Percentiles rank a stretch among this genome's conserved stretches.
These are phyloP conservation scores for Stichopus horrens DNA, from an alignment of 53 echinoderm and acorn worm species.

Conservation along the genomic window DNA sequence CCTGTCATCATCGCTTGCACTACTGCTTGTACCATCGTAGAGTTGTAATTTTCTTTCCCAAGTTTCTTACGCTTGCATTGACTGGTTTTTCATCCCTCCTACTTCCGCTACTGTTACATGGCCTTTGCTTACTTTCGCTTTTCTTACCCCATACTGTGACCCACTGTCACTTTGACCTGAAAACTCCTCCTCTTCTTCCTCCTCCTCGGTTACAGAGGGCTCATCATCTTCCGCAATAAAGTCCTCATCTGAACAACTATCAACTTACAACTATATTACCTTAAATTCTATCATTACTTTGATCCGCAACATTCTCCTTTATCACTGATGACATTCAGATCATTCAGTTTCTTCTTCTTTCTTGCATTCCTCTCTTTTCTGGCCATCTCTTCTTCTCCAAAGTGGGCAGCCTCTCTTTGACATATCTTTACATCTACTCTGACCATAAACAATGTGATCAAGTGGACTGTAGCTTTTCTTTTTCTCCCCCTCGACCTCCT, in stretches of 20 bases:
- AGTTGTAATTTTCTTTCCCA: slow-evolving; percentile 6
- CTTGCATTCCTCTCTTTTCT: slow-evolving; percentile 35
- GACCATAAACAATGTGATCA: slow-evolving; percentile 58
- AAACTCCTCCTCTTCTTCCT: slow-evolving; percentile 63
- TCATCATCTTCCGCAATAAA: slow-evolving; percentile 53
- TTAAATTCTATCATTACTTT: slow-evolving; percentile 62
- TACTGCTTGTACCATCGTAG: not conserved
- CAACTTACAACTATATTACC: slow-evolving; percentile 42
- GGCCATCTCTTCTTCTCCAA: slow-evolving; percentile 54
- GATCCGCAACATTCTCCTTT: slow-evolving; percentile 62
- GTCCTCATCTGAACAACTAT: slow-evolving; percentile 51
- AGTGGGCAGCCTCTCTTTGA: slow-evolving; percentile 73
- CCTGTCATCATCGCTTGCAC: not conserved
- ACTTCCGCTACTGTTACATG: not conserved
- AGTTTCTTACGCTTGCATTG: slow-evolving; percentile 18
- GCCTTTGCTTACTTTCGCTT: slow-evolving; percentile 20
- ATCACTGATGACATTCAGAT: slow-evolving; percentile 79
- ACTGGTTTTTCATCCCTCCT: slow-evolving; percentile 12
- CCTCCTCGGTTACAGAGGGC: slow-evolving; percentile 48
- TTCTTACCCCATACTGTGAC: slow-evolving; percentile 29
- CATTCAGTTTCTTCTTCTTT: slow-evolving; percentile 62
- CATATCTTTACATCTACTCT: slow-evolving; percentile 90
- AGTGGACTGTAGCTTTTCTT: slow-evolving; percentile 51
- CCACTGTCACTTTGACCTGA: slow-evolving; percentile 44
- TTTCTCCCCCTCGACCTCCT: too few relatives aligned